Conservation (phyloP, 2,797 vertebrate species). For the Gobio occitaniae region DNA sequence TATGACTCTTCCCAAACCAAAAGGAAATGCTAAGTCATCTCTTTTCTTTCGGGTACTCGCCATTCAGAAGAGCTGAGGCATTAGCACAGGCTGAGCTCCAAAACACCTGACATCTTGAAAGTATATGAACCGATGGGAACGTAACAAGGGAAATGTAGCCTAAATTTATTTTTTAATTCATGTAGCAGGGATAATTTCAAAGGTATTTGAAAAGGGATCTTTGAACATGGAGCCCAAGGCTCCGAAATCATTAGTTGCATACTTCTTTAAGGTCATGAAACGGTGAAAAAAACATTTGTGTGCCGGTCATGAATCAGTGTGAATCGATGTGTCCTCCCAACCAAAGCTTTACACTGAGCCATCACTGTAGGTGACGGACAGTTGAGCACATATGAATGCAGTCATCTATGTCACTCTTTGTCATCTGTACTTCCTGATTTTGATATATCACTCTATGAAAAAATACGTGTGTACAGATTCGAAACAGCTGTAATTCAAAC, state of each 20-base stretch:
- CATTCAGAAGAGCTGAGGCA: slow-evolving; percentile 34
- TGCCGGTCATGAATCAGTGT: background rate
- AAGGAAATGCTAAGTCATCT: slow-evolving; percentile 68
- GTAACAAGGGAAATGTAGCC: slow-evolving; percentile 28
- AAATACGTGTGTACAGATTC: background rate
- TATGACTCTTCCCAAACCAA: slow-evolving; percentile 64
- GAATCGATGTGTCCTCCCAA: background rate
- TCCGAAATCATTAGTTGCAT: slow-evolving; percentile 11
- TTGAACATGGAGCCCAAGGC: slow-evolving; percentile 19
- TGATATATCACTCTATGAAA: background rate
- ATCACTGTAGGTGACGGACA: background rate
- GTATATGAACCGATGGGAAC: slow-evolving; percentile 38
- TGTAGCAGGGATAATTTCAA: background rate
- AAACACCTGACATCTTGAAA: slow-evolving; percentile 38
- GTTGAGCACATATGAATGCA: background rate
- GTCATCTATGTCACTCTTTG: background rate
- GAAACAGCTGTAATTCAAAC: slow-evolving; percentile 3
- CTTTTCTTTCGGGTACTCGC: slow-evolving; percentile 55
- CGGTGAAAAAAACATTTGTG: background rate
- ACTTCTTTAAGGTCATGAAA: slow-evolving; percentile 22
- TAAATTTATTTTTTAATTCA: slow-evolving; percentile 44
- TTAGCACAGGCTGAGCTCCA: slow-evolving; percentile 51
- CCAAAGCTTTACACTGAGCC: slow-evolving; percentile 10
- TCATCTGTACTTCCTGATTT: background rate
- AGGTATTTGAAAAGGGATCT: background rate